phyloP scores from a whole-genome alignment of 2,888 invertebrate genomes.

The Noctua fimbriata region DNA sequence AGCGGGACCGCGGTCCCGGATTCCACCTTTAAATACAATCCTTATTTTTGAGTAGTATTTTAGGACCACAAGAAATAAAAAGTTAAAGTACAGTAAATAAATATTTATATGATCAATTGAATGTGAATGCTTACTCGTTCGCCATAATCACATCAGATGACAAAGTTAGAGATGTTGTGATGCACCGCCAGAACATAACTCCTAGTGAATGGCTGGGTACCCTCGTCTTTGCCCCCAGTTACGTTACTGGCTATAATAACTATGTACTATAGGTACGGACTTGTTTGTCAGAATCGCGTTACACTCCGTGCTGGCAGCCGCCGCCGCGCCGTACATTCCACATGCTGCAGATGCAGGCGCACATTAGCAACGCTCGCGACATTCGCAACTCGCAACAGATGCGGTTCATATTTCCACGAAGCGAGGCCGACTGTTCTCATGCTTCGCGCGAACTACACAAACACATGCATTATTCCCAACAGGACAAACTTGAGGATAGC shows the following conservation, averaged over 20 bases:
- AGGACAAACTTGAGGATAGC: not conserved
- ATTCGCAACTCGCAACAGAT: not conserved
- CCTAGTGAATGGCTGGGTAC: not conserved
- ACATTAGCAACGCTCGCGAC: not conserved
- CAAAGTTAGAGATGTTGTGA: not conserved
- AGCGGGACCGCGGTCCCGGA: no score
- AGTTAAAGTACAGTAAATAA: no score
- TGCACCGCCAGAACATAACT: not conserved
- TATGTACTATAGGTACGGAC: not conserved
- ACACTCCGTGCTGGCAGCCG: not conserved
- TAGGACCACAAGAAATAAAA: no score
- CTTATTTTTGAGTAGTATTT: no score
- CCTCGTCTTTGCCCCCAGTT: not conserved
- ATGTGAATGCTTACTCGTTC: no score
- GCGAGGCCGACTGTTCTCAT: conserved; percentile 2
- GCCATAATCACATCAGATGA: not conserved
- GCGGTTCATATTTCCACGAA: conserved; percentile 15
- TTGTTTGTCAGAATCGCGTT: not conserved
- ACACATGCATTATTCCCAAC: conserved; percentile 17
- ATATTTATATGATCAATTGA: no score
- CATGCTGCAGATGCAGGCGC: not conserved
- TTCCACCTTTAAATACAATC: no score
- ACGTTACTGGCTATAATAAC: not conserved
- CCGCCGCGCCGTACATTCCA: not conserved
- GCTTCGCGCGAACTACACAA: not conserved